A percentile compares a stretch with the other conserved stretches of the same genome.
Conservation (phyloP, 2,113 vertebrate genomes). For the Nerophis lumbriciformis region DNA sequence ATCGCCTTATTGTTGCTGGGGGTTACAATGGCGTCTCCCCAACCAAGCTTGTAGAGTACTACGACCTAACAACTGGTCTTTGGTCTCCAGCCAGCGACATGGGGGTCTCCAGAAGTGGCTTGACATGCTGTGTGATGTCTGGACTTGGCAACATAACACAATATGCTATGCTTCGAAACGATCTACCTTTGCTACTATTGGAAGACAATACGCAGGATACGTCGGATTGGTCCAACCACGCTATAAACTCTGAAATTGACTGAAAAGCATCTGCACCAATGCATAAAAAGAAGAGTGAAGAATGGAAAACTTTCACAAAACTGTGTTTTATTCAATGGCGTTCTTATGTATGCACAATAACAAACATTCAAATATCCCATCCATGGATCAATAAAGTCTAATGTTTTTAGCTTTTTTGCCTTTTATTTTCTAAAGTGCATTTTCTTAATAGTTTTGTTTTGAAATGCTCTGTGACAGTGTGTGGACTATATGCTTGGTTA, state of each 20-base stretch:
- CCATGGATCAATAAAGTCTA: background rate
- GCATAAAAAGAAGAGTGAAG: background rate
- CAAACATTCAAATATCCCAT: background rate
- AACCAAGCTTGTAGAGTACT: conserved; percentile 32
- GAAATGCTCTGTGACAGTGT: no score
- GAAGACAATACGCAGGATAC: accelerated
- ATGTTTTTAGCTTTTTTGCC: no score
- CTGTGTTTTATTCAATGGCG: background rate
- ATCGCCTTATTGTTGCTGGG: conserved; percentile 44
- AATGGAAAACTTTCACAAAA: background rate
- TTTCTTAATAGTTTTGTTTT: no score
- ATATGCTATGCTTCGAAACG: background rate
- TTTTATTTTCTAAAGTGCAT: no score
- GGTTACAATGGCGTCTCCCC: conserved; percentile 49
- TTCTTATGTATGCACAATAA: background rate
- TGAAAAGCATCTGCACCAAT: background rate
- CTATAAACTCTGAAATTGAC: background rate
- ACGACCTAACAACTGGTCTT: conserved; percentile 44
- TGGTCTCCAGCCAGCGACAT: conserved; percentile 73
- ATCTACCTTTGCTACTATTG: accelerated
- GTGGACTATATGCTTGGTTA: no score
- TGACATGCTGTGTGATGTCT: conserved; percentile 81
- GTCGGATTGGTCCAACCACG: background rate
- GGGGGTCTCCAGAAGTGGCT: conserved; percentile 72
- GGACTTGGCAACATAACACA: conserved; percentile 60